phyloP scores from a whole-genome alignment of 2,888 invertebrate species.

The Camponotus fellah region DNA sequence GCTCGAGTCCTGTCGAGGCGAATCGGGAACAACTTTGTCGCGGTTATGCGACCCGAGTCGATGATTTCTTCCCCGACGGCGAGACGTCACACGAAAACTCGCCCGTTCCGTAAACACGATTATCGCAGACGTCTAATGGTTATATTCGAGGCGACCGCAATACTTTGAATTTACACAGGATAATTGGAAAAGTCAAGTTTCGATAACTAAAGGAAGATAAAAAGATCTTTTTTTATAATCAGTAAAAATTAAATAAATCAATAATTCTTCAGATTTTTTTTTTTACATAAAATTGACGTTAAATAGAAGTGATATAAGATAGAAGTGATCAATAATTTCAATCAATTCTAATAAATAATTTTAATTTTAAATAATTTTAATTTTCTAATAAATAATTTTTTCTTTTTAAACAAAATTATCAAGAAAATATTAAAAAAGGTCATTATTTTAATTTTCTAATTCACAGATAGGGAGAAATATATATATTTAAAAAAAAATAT shows the following conservation, averaged over 20 bases:
- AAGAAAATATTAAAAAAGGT: neutral
- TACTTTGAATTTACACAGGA: neutral
- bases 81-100: constrained; percentile 26
- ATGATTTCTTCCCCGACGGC: constrained; percentile 56
- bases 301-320: neutral
- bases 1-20: constrained; percentile 32
- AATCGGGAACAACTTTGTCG: constrained; percentile 57
- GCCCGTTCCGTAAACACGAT: constrained; percentile 49
- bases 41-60: constrained; percentile 52
- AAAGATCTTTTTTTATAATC: neutral
- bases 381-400: neutral
- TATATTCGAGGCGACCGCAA: neutral
- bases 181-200: neutral
- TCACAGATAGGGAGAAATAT: neutral
- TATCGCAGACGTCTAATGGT: constrained; percentile 15
- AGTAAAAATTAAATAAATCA: neutral
- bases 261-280: neutral
- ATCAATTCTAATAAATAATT: neutral
- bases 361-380: too few species aligned
- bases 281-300: neutral
- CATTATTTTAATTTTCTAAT: neutral
- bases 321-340: too few species aligned
- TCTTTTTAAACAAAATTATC: neutral
- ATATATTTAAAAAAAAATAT: neutral
- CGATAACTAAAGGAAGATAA: neutral